Base-by-base conservation (phyloP, 2,888 invertebrate species). In the Kryphioiulus occultus region DNA sequence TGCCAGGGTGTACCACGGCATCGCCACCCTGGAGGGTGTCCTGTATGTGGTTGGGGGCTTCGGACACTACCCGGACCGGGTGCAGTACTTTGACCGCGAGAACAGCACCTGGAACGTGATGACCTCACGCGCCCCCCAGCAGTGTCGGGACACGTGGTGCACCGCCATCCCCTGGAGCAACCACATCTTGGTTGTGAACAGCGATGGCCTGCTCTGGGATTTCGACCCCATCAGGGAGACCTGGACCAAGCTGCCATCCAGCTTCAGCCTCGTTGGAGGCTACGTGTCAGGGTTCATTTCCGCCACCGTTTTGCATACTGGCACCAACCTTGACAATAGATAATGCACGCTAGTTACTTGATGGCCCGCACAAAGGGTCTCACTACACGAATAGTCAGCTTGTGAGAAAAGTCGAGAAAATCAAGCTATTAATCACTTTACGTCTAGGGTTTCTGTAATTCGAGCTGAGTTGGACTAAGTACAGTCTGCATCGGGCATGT, bases 1-100 rank as follows among this genome's bases (percentile, higher is more conserved):
- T 32, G 88, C 88, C 78, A 26, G 88, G 42, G 88, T 88, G n/a
- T 88, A 88, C 47, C 88, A 88, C 59, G 88, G 88, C 3, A 86
- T 88, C 22, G 78, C 86, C 22, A 86, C 47, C 53, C 78, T 88
- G 26, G 88, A 86, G 32, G 86, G 86, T 0, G 32, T 86, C 35
- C 15, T 88, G 22, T 88, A 86, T 26, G 88, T 88, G n/a, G 68
- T 88, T 7, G 88, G 88, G 12, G 88, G 88, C 4, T 88, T 88
- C 39, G 88, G 88, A 78, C 85, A 88, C 17, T 82, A 88, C 19
- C 86, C 88, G 9, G 88, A 88, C 78, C 9, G 86, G 19, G 78
- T 88, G n/a, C 88, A 88, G 88, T 88, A 86, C 44, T 86, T 68
- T 22, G 88, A 88, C 44, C 19, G 22, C 5, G 86, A 86, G 17